Conservation (phyloP, 2,113 vertebrate species). For the Octodon degus region DNA sequence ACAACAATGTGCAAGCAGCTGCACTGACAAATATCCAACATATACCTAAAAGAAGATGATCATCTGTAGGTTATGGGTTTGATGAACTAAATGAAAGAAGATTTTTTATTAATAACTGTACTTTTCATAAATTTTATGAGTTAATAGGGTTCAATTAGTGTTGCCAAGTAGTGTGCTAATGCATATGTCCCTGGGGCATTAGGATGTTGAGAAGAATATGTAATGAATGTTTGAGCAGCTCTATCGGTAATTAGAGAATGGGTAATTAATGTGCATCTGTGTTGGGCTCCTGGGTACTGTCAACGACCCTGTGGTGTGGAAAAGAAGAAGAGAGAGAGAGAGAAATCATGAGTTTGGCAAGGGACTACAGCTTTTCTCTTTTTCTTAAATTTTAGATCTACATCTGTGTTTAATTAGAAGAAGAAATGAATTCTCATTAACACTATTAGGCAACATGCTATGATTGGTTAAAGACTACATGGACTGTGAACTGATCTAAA, state of each 20-base stretch:
- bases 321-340: conserved; percentile 36
- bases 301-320: conserved; percentile 82
- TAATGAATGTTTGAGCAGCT: conserved; percentile 86
- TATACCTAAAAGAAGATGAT: conserved; percentile 75
- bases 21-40: conserved; percentile 73
- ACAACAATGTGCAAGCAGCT: conserved; percentile 75
- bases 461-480: conserved; percentile 82
- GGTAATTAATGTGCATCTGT: conserved; percentile 90
- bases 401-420: conserved; percentile 89
- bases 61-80: conserved; percentile 46
- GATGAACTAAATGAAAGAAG: conserved; percentile 78
- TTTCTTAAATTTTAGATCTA: conserved; percentile 87
- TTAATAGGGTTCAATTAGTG: conserved; percentile 88
- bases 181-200: conserved; percentile 81
- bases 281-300: conserved; percentile 84
- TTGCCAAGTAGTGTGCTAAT: conserved; percentile 82
- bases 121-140: conserved; percentile 85
- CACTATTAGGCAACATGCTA: conserved; percentile 77
- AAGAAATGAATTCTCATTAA: conserved; percentile 86
- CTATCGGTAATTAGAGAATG: conserved; percentile 86
- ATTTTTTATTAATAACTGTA: conserved; percentile 83
- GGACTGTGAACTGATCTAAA: conserved; percentile 75
- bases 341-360: conserved; percentile 83
- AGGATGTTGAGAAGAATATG: conserved; percentile 84
- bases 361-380: conserved; percentile 84